Percentiles rank a stretch among this genome's conserved stretches.
Conservation (phyloP, 2,113 vertebrate genomes). For the Lutjanus erythropterus region DNA sequence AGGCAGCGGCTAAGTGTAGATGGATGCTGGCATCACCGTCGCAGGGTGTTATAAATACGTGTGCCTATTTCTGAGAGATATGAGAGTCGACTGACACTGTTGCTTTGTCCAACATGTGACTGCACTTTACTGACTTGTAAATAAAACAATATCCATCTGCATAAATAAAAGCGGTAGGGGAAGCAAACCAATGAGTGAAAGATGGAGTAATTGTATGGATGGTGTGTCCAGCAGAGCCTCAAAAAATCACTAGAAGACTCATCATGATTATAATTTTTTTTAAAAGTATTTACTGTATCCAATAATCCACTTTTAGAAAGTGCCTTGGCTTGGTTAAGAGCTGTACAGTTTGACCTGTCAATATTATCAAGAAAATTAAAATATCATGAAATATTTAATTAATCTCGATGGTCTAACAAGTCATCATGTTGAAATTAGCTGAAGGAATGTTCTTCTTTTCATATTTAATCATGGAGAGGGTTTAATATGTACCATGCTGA, state of each 20-base stretch:
- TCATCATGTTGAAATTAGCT: constrained; percentile 88
- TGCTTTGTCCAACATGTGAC: constrained; percentile 53
- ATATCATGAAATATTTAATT: constrained; percentile 89
- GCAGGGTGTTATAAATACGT: constrained; percentile 61
- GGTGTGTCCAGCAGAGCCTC: neutral
- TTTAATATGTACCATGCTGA: constrained; percentile 89
- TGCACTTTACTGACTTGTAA: constrained; percentile 64
- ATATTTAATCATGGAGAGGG: constrained; percentile 90
- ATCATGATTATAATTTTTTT: constrained; percentile 18
- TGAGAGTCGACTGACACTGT: constrained; percentile 59
- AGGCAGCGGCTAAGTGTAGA: constrained; percentile 73
- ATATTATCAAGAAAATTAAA: constrained; percentile 91
- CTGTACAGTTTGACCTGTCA: constrained; percentile 91
- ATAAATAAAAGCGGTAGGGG: constrained; percentile 42
- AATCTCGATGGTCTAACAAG: constrained; percentile 91
- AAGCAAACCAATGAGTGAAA: constrained; percentile 40
- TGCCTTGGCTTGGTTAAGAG: constrained; percentile 89
- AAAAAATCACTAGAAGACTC: neutral
- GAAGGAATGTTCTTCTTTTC: constrained; percentile 89
- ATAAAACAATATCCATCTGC: constrained; percentile 64
- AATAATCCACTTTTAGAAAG: constrained; percentile 86
- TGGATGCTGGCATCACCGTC: constrained; percentile 66
- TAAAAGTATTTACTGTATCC: constrained; percentile 8
- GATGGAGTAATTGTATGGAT: constrained; percentile 31
- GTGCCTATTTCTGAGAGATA: constrained; percentile 64